A percentile compares a stretch with the other conserved stretches of the same genome.
Evolutionary conservation across 2,888 invertebrate species (phyloP).

Genomic region (Sympetrum striolatum): DNA sequence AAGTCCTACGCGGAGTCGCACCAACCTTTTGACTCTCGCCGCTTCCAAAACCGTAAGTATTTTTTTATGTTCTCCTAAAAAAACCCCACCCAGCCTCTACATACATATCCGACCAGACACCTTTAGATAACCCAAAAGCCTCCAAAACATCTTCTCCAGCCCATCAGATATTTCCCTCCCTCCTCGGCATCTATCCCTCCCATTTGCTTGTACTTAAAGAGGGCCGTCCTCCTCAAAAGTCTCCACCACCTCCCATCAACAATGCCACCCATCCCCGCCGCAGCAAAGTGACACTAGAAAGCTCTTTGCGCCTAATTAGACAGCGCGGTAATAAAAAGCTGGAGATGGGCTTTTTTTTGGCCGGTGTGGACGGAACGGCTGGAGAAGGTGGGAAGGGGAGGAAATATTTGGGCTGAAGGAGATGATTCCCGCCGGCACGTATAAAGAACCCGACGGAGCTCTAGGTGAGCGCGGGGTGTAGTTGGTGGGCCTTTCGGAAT

Average conservation of each 20-base stretch:
- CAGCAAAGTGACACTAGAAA: constrained; percentile 40
- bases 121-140: constrained; percentile 30
- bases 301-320: constrained; percentile 44
- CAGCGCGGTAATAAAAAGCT: constrained; percentile 30
- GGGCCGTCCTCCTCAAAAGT: not conserved
- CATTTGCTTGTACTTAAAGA: not conserved
- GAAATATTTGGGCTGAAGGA: not conserved
- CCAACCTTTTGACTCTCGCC: constrained; percentile 22
- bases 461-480: not conserved
- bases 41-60: constrained; percentile 24
- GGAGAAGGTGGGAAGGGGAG: not conserved
- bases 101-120: constrained; percentile 28
- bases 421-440: constrained; percentile 3
- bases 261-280: not conserved
- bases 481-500: not conserved
- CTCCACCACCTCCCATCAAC: not conserved
- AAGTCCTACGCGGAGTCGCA: constrained; percentile 8
- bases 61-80: constrained; percentile 19
- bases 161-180: constrained; percentile 19
- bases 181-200: not conserved
- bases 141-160: constrained; percentile 6
- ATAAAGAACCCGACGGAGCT: not conserved
- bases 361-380: not conserved
- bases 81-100: constrained; percentile 32
- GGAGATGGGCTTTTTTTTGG: constrained; percentile 15